Evolutionary conservation across 2,113 vertebrate genomes (phyloP).

Genomic region (Toxotes chatareus): DNA sequence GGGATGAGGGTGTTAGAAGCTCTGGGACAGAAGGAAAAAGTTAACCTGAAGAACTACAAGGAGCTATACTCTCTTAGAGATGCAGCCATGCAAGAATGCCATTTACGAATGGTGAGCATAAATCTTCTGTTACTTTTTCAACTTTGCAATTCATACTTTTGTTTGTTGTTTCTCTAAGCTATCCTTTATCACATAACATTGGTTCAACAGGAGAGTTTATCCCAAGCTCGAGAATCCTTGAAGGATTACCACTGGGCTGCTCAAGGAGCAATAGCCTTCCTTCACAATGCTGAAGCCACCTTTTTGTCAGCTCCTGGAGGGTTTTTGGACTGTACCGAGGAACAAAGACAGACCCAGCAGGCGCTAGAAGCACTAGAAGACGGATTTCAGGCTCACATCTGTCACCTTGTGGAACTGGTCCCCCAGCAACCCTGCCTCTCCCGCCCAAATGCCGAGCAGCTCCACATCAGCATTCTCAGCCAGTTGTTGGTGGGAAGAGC

Average conservation of each 20-base stretch:
- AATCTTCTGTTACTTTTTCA: not conserved
- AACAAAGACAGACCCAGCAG: slow-evolving; percentile 67
- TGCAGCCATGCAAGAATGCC: slow-evolving; percentile 78
- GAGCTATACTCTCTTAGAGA: slow-evolving; percentile 75
- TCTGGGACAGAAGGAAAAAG: slow-evolving; percentile 61
- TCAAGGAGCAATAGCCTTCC: slow-evolving; percentile 74
- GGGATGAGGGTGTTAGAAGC: slow-evolving; percentile 81
- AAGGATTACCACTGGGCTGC: slow-evolving; percentile 82
- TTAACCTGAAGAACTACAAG: slow-evolving; percentile 57
- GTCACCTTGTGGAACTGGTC: slow-evolving; percentile 78
- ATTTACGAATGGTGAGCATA: slow-evolving; percentile 84
- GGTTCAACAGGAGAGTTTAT: slow-evolving; percentile 82
- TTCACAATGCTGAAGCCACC: slow-evolving; percentile 79
- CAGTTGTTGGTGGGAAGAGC: slow-evolving; percentile 81
- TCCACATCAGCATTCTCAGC: slow-evolving; percentile 81
- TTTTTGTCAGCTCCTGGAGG: slow-evolving; percentile 71
- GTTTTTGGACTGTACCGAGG: slow-evolving; percentile 74
- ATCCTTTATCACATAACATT: not conserved
- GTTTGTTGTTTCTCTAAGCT: slow-evolving; percentile 19
- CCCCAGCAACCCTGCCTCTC: slow-evolving; percentile 79
- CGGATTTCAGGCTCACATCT: slow-evolving; percentile 81
- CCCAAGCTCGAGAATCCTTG: slow-evolving; percentile 81
- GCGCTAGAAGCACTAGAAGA: slow-evolving; percentile 70
- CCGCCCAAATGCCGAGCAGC: slow-evolving; percentile 71
- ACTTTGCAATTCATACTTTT: not conserved